These are phyloP conservation scores for Plestiodon gilberti DNA, from an alignment of 2,113 vertebrate genomes.

Conservation along the genomic window DNA sequence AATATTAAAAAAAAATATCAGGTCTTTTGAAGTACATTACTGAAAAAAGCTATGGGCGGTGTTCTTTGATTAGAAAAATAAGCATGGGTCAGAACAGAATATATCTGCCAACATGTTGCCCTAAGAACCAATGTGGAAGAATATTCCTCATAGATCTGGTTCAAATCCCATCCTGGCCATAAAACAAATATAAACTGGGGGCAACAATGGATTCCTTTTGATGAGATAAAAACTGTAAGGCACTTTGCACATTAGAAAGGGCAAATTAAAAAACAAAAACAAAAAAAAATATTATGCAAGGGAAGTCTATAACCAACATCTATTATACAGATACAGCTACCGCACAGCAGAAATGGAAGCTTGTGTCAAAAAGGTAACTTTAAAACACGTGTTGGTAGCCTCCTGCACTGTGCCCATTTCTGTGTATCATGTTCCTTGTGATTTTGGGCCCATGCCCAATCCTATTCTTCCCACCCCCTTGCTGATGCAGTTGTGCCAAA, in stretches of 20 bases:
- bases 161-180: background rate
- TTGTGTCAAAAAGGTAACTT: background rate
- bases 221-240: background rate
- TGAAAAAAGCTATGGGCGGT: conserved; percentile 72
- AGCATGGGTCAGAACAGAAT: conserved; percentile 30
- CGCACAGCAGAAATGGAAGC: background rate
- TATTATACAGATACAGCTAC: conserved; percentile 45
- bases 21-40: conserved; percentile 75
- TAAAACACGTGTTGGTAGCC: background rate
- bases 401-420: background rate
- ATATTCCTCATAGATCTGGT: background rate
- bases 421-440: no score
- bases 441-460: no score
- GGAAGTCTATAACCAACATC: conserved; percentile 5
- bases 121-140: conserved; percentile 40
- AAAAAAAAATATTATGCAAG: background rate
- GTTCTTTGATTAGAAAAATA: conserved; percentile 54
- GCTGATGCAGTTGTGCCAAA: no score
- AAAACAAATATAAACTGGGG: background rate
- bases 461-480: no score
- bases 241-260: background rate
- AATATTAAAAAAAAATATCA: conserved; percentile 72
- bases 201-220: background rate
- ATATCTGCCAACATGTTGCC: conserved; percentile 58
- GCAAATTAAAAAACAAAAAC: no score